Evolutionary conservation across 2,113 vertebrate species (phyloP).

Genomic region (Puffinus mauretanicus): DNA sequence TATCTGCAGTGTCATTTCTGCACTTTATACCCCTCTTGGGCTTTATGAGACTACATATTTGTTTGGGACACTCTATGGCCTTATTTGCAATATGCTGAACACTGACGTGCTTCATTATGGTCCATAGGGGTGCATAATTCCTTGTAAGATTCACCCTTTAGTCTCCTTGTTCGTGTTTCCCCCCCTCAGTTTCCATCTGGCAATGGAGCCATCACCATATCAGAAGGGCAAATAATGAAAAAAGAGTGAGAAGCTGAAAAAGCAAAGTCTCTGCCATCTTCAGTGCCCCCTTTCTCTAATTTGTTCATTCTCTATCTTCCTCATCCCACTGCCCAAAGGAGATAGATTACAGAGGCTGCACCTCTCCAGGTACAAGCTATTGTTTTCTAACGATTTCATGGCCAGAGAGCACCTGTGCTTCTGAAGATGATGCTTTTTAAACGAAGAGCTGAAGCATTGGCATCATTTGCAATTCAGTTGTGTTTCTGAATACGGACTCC

Average conservation of each 20-base stretch:
- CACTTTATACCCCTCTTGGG: background rate
- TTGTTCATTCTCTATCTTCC: background rate
- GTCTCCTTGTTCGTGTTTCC: background rate
- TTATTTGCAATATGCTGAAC: background rate
- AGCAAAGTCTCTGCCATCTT: background rate
- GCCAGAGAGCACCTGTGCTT: background rate
- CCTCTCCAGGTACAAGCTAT: background rate
- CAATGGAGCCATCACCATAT: background rate
- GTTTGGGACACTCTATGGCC: background rate
- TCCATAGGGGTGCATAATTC: background rate
- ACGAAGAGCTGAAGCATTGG: background rate
- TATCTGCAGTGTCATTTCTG: background rate
- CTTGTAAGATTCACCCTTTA: background rate
- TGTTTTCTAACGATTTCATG: background rate
- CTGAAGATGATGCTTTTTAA: background rate
- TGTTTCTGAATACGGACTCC: background rate
- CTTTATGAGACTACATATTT: background rate
- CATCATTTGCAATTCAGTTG: background rate
- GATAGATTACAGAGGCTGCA: background rate
- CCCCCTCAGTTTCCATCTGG: background rate
- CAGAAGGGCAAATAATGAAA: background rate
- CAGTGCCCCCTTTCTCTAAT: background rate
- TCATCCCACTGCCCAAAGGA: background rate
- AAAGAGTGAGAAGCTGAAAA: background rate
- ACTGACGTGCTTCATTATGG: fast-evolving